Percentiles rank a stretch among this genome's conserved stretches.
Conservation (phyloP, 1,140 invertebrate species). For the Procambarus clarkii region DNA sequence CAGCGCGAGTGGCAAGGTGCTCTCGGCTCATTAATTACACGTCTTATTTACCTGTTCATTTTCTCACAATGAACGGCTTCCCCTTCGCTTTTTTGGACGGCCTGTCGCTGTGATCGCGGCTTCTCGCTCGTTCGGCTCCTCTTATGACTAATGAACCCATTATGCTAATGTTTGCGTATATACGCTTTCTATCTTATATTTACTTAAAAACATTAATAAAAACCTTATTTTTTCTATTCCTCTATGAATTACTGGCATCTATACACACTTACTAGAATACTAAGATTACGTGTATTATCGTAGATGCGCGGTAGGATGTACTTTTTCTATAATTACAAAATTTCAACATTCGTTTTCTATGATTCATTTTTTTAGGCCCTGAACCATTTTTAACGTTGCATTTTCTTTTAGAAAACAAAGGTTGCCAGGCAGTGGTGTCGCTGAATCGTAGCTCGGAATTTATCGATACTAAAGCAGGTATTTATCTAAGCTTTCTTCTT, state of each 20-base stretch:
- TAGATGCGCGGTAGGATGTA: background rate
- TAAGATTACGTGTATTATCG: background rate
- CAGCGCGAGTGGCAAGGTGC: conserved; percentile 20
- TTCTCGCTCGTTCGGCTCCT: background rate
- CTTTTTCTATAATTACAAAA: conserved; percentile 61
- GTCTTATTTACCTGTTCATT: conserved; percentile 27
- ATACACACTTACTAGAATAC: too few relatives aligned
- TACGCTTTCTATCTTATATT: background rate
- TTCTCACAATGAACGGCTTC: background rate
- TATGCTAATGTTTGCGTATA: conserved; percentile 46
- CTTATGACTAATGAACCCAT: conserved; percentile 5
- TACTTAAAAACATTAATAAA: background rate
- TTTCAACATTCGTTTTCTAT: conserved; percentile 68
- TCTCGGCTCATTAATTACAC: conserved; percentile 42
- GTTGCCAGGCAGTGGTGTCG: conserved; percentile 52
- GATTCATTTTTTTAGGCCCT: conserved; percentile 53
- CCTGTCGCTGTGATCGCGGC: background rate
- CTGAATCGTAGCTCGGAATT: conserved; percentile 14
- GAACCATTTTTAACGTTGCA: conserved; percentile 62
- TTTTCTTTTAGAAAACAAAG: conserved; percentile 66
- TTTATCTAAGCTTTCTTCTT: conserved; percentile 48
- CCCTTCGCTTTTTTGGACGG: background rate
- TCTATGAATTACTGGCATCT: background rate
- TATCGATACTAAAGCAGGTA: conserved; percentile 47
- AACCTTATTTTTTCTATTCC: background rate